phyloP scores from a whole-genome alignment of 2,113 vertebrate genomes.

The Siniperca knerii region DNA sequence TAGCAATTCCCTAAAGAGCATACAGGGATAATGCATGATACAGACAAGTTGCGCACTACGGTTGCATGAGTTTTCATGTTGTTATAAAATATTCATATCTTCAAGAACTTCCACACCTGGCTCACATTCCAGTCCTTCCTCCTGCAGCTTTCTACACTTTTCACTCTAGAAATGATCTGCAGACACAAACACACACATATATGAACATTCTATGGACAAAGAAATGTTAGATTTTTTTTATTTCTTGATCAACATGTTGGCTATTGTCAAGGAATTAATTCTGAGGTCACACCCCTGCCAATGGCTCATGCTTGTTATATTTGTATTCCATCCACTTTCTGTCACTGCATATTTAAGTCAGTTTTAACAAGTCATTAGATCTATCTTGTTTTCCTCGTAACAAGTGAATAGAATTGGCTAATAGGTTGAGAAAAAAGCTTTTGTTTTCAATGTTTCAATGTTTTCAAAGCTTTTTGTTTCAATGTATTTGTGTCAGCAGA shows the following conservation, averaged over 20 bases:
- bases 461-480: too few relatives aligned
- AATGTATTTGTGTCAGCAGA: background rate
- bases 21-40: background rate
- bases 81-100: background rate
- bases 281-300: too few relatives aligned
- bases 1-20: background rate
- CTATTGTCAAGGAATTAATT: background rate
- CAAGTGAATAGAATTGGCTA: background rate
- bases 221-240: background rate
- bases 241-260: background rate
- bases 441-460: background rate
- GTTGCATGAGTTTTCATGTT: background rate
- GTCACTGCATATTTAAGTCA: background rate
- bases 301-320: background rate
- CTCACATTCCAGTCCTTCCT: background rate
- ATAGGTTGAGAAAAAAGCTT: background rate
- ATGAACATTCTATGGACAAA: background rate
- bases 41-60: background rate
- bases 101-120: background rate
- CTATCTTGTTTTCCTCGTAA: background rate
- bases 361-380: background rate
- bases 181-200: background rate
- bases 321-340: background rate
- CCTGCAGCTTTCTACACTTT: too few relatives aligned
- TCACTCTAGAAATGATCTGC: background rate